Conservation (phyloP, 2,113 vertebrate species). For the Litocranius walleri region DNA sequence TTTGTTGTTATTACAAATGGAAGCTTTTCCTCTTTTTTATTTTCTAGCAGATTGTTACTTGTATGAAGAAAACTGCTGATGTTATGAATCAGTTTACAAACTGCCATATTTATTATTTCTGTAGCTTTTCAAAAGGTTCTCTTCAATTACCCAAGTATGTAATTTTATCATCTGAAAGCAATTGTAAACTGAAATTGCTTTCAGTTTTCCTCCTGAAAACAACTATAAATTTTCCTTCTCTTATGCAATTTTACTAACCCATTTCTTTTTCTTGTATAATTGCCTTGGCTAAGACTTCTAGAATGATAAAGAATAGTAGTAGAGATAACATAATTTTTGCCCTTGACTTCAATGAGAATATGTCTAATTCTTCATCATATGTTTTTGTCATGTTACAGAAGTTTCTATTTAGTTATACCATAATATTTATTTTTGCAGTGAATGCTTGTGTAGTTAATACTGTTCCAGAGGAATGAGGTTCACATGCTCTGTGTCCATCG, state of each 20-base stretch:
- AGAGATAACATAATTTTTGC: background rate
- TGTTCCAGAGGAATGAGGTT: background rate
- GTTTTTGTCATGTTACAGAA: background rate
- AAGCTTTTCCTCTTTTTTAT: background rate
- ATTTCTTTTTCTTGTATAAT: conserved; percentile 1
- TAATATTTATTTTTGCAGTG: background rate
- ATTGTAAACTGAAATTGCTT: background rate
- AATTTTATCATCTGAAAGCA: conserved; percentile 2
- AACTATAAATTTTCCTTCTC: background rate
- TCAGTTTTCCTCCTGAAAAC: background rate
- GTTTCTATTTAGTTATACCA: background rate
- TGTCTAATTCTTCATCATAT: background rate
- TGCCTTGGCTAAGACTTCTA: background rate
- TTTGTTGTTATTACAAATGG: background rate
- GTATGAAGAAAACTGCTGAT: background rate
- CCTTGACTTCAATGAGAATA: background rate
- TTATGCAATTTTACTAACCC: background rate
- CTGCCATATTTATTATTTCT: background rate
- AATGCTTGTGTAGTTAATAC: background rate
- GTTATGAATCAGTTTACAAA: background rate
- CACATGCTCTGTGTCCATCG: background rate
- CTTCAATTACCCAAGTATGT: background rate
- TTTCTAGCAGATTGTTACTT: background rate
- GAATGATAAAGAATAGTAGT: background rate
- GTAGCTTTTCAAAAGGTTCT: background rate